Base-by-base conservation (phyloP, 1,140 invertebrate genomes). In the Cyclargus thomasi region DNA sequence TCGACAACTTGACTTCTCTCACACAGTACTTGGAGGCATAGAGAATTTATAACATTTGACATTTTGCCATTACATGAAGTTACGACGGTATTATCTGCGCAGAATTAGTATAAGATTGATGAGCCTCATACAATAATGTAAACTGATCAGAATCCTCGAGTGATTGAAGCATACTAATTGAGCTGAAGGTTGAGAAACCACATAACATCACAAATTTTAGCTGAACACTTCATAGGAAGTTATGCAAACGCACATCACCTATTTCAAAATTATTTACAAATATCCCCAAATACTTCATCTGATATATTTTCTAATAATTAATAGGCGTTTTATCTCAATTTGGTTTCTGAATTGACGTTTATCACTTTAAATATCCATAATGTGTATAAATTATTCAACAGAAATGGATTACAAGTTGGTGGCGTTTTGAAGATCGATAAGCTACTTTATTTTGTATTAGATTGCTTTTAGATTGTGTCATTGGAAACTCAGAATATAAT, bases 41-140 rank as follows among this genome's bases (percentile, higher is more conserved):
- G 55, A 62, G 62, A 69, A 64, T 62, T 17, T 62, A 65, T 64
- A 62, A 70, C 69, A 67, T 69, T 67, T 71, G 75, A 72, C 70
- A 76, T 76, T 76, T 74, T 70, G 53, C 47, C 62, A 69, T 59
- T 69, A 70, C 73, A 68, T 47, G 14, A 16, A 47, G 39, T 47
- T 47, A 74, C 63, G 63, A 72, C 72, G 68, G 73, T 70, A 73
- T 71, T 74, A 69, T 64, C 67, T 63, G 67, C 63, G 65, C 73
- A 69, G 71, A 77, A 71, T 71, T 59, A 72, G 67, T 69, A 62
- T 67, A 75, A 77, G 75, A 79, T 79, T 79, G 77, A 79, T 79
- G 77, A 75, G 73, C 67, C 71, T 79, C 69, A 70, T 69, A 69
- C 64, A 77, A 72, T 74, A 72, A 74, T 73, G 71, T 71, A 73